Percentiles rank a stretch among this genome's conserved stretches.
Evolutionary conservation across 2,113 vertebrate species (phyloP).

Genomic region (Mus pahari): DNA sequence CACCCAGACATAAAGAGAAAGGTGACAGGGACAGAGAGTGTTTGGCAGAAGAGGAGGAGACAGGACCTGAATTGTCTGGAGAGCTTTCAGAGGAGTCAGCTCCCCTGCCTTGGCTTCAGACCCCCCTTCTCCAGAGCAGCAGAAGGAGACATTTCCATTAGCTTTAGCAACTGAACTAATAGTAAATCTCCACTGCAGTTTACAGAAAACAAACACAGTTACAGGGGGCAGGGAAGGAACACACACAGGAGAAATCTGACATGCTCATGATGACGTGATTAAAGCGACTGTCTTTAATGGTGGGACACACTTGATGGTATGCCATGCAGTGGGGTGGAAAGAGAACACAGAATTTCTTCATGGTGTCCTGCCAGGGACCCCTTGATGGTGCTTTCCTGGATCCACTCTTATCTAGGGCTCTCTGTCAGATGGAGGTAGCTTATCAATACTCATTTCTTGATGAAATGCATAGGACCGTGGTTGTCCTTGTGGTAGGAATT

Average conservation of each 20-base stretch:
- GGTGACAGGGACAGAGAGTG: neutral
- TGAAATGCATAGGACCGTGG: neutral
- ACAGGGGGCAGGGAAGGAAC: no score
- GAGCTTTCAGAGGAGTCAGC: neutral
- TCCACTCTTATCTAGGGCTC: neutral
- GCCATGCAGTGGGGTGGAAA: neutral
- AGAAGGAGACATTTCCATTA: neutral
- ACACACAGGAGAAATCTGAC: neutral
- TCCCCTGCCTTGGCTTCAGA: neutral
- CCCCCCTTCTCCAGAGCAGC: neutral
- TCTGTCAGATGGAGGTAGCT: neutral
- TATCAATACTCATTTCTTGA: neutral
- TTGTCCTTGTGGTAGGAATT: neutral
- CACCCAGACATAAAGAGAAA: neutral
- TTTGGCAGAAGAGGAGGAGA: neutral
- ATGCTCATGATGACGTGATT: neutral
- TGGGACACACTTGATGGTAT: neutral
- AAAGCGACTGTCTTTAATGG: neutral
- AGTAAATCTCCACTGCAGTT: neutral
- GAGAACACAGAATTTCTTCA: neutral
- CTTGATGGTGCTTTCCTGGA: neutral
- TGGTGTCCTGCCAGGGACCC: neutral
- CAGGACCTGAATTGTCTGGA: neutral
- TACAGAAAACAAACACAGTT: neutral
- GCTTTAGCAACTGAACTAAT: neutral